A percentile compares a stretch with the other conserved stretches of the same genome.
phyloP scores from a whole-genome alignment of 2,888 invertebrate species.

The Abscondita cerata region DNA sequence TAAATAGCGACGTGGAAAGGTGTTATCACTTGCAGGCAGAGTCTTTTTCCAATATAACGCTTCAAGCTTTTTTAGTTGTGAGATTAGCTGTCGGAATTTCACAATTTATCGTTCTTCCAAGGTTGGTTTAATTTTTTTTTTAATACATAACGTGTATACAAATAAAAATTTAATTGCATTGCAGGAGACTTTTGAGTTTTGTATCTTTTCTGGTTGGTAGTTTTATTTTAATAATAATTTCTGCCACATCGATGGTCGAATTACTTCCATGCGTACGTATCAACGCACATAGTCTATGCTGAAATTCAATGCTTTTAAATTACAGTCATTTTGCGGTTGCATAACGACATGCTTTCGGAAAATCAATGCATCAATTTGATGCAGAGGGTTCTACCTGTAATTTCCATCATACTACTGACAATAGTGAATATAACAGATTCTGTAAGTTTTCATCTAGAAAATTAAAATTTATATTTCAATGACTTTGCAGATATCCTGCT shows the following conservation, averaged over 20 bases:
- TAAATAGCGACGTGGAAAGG: constrained; percentile 69
- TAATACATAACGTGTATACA: no score
- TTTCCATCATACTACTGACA: constrained; percentile 65
- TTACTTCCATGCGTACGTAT: constrained; percentile 53
- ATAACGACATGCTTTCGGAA: constrained; percentile 63
- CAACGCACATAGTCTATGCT: no score
- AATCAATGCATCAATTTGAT: constrained; percentile 65
- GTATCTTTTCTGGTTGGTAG: constrained; percentile 55
- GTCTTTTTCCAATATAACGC: constrained; percentile 69
- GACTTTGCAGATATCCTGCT: constrained; percentile 50
- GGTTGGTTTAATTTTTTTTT: no score
- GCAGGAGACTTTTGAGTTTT: constrained; percentile 54
- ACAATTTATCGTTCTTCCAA: constrained; percentile 64
- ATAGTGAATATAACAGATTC: constrained; percentile 67
- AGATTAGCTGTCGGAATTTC: constrained; percentile 64
- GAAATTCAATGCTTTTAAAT: no score
- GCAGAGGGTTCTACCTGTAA: constrained; percentile 63
- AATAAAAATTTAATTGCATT: no score
- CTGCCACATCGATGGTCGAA: constrained; percentile 55
- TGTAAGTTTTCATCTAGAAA: constrained; percentile 58
- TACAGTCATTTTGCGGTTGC: constrained; percentile 57
- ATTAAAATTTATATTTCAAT: not conserved
- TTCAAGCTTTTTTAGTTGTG: constrained; percentile 70
- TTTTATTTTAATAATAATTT: constrained; percentile 52
- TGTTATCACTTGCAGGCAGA: constrained; percentile 72